Evolutionary conservation across 2,888 invertebrate genomes (phyloP).

Genomic region (Chrysopilus asiliformis): DNA sequence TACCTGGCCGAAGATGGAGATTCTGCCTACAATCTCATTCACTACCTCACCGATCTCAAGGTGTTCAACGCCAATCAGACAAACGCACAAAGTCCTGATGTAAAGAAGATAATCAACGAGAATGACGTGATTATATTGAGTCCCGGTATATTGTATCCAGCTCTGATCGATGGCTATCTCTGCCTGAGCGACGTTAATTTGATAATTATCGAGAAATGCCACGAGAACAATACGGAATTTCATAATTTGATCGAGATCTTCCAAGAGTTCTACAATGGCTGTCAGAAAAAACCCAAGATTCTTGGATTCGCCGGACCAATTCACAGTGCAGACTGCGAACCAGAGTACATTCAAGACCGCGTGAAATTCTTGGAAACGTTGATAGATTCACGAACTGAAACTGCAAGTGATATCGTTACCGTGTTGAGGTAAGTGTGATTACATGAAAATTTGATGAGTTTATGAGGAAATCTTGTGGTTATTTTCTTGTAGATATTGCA

Average conservation of each 20-base stretch:
- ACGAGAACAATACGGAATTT: slow-evolving; percentile 51
- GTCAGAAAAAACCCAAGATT: slow-evolving; percentile 45
- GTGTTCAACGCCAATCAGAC: slow-evolving; percentile 22
- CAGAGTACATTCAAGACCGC: slow-evolving; percentile 60
- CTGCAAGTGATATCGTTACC: slow-evolving; percentile 81
- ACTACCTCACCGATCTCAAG: slow-evolving; percentile 39
- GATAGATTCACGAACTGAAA: slow-evolving; percentile 63
- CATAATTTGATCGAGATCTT: slow-evolving; percentile 25
- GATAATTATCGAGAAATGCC: slow-evolving; percentile 84
- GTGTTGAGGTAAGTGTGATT: slow-evolving; percentile 52
- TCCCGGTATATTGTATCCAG: slow-evolving; percentile 24
- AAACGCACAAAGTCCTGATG: not conserved
- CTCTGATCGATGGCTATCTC: slow-evolving; percentile 19
- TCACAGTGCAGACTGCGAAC: slow-evolving; percentile 50
- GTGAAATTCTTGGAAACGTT: slow-evolving; percentile 63
- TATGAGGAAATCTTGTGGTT: not conserved
- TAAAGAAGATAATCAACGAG: slow-evolving; percentile 8
- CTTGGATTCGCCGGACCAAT: slow-evolving; percentile 71
- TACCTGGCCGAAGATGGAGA: slow-evolving; percentile 29
- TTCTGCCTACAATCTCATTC: slow-evolving; percentile 40
- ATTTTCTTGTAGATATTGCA: slow-evolving; percentile 26
- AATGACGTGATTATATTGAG: slow-evolving; percentile 37
- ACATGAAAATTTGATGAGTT: not conserved
- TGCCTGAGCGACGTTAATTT: slow-evolving; percentile 54
- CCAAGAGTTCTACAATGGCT: slow-evolving; percentile 20